Evolutionary conservation across 1,140 invertebrate species (phyloP).

Genomic region (Tenebrio molitor): DNA sequence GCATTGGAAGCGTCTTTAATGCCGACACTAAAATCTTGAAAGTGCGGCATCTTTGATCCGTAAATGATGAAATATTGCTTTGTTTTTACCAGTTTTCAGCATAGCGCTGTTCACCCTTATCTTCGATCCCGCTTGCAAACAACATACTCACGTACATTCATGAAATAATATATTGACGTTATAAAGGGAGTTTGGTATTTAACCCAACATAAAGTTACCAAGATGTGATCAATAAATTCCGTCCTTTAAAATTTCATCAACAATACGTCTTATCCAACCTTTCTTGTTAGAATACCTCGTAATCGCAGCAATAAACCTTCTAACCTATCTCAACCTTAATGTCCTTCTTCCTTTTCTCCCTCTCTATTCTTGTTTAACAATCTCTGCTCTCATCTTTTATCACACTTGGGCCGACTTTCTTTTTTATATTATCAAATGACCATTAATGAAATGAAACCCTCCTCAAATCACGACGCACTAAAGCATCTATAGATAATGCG

Average conservation of each 20-base stretch:
- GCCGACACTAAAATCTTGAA: no score
- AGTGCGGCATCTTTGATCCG: no score
- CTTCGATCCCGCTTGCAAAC: no score
- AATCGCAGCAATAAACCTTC: constrained; percentile 33
- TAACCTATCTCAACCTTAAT: constrained; percentile 34
- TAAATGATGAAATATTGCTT: no score
- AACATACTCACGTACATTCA: no score
- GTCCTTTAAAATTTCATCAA: constrained; percentile 30
- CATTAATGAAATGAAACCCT: constrained; percentile 11
- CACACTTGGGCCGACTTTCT: constrained; percentile 8
- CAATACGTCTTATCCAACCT: constrained; percentile 25
- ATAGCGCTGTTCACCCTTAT: no score
- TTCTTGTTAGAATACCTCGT: constrained; percentile 30
- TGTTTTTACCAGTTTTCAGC: no score
- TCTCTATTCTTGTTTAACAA: constrained; percentile 27
- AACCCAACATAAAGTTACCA: neutral
- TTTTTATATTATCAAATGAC: constrained; percentile 15
- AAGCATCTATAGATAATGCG: no score
- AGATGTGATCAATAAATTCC: neutral
- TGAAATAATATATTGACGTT: neutral
- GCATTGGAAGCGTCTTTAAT: no score
- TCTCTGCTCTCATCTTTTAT: constrained; percentile 22
- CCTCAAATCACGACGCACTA: neutral
- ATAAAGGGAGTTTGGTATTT: no score
- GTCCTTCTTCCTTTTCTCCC: constrained; percentile 15